These are phyloP conservation scores for Todiramphus saurophagus DNA, from an alignment of 2,113 vertebrate genomes.

Conservation along the genomic window DNA sequence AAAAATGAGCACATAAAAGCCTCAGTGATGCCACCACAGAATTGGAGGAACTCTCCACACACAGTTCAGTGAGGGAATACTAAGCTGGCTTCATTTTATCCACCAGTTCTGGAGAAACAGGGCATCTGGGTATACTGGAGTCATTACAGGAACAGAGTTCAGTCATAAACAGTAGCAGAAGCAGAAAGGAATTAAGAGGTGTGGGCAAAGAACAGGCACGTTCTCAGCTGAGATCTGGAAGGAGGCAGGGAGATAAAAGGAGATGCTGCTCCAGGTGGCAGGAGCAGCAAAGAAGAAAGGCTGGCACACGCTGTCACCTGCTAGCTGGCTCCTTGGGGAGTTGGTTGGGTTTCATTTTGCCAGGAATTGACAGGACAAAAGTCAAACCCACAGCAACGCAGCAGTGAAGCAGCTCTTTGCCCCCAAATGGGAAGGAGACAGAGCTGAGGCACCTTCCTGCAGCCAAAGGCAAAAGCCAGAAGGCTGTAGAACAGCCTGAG, in stretches of 20 bases:
- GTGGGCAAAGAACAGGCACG: neutral
- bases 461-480: neutral
- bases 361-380: neutral
- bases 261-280: no score
- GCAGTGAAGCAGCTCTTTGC: accelerated
- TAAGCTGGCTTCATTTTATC: neutral
- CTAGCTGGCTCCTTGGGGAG: neutral
- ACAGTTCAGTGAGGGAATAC: neutral
- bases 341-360: neutral
- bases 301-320: neutral
- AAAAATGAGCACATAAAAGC: neutral
- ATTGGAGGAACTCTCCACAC: neutral
- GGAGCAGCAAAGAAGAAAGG: neutral
- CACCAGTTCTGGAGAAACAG: neutral
- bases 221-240: neutral
- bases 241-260: neutral
- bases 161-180: neutral
- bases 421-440: neutral
- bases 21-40: neutral
- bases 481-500: neutral
- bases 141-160: neutral
- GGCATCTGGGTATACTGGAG: neutral
- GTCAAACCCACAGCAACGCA: neutral
- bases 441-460: neutral
- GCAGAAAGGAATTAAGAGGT: neutral